Conservation (phyloP, 2,113 vertebrate genomes). For the Sialia sialis region DNA sequence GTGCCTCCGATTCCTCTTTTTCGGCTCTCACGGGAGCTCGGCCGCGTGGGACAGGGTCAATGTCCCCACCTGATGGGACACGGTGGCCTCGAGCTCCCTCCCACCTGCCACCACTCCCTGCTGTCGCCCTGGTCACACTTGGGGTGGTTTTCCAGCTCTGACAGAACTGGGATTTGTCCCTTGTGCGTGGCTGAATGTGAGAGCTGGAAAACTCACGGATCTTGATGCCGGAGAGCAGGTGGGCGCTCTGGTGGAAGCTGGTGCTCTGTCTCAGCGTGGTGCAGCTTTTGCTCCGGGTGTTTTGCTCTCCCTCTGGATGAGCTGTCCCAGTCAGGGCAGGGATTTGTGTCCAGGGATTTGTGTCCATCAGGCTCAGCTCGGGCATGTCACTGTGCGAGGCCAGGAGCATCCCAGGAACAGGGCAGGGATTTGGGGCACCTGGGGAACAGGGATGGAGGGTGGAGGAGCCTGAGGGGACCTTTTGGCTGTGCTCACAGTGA, state of each 20-base stretch:
- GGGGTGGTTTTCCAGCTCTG: background rate
- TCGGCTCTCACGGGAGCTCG: rapidly evolving
- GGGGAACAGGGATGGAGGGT: background rate
- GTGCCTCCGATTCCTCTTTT: background rate
- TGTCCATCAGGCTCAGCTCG: background rate
- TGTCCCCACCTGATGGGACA: rapidly evolving
- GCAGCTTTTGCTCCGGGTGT: background rate
- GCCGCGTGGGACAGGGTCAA: rapidly evolving
- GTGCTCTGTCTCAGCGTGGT: rapidly evolving
- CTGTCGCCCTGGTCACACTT: rapidly evolving
- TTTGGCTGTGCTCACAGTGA: rapidly evolving
- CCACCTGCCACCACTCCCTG: rapidly evolving
- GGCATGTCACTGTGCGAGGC: no score
- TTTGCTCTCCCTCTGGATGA: background rate
- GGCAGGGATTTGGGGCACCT: background rate
- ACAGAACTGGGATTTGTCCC: background rate
- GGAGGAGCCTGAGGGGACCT: background rate
- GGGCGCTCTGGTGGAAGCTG: rapidly evolving
- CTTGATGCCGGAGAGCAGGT: rapidly evolving
- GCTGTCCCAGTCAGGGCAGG: background rate
- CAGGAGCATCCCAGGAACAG: background rate
- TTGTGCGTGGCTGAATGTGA: rapidly evolving
- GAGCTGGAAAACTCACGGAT: background rate
- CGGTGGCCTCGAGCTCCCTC: rapidly evolving
- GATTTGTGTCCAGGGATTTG: background rate